Evolutionary conservation across 53 echinoderm and acorn worm species (phyloP), one percentile per base, ranked within the genome.

Genomic region (Actinopyga echinites): DNA sequence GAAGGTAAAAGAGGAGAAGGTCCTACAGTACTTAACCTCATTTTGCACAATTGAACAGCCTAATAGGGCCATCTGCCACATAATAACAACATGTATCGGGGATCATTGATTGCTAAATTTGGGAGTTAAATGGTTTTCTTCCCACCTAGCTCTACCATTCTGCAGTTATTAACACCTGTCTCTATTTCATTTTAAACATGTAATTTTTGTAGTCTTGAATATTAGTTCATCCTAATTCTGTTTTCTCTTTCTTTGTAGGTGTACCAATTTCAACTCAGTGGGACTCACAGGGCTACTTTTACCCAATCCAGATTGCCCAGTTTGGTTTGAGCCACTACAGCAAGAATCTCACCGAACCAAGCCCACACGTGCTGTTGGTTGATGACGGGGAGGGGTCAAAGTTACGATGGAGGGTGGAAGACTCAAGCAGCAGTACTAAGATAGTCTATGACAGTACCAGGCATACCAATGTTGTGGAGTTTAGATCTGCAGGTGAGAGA

Each of bases 291-390:
- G 95, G 99, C 30, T 99, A 99, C 79, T 99, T 95, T 87, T 99
- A 99, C 57, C 95, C 99, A 36, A 99, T 99, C 64, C 99, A 99
- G 77, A 80, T 99, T n/a, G 89, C 94, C 11, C 99, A 99, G 91
- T 99, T 91, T 89, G 99, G 99, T 26, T 85, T 99, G 44, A 99
- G 94, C 80, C 99, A 99, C 80, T 99, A 92, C 94, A 94, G 94
- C 79, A 99, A 97, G 79, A 94, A 99, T 62, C 82, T 99, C 17
- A 99, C 99, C 0, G 88, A 94, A 37, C 73, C 54, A n/a, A 82
- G 84, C 26, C 94, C 99, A 0, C 73, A 87, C 34, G 73, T 99
- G 5, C 88, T 80, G 28, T 56, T 92, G 56, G 89, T 88, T 37
- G 92, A 99, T 85, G 79, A 94, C 37, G 99, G 79, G 0, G 94